Base-by-base conservation (phyloP, 1,140 invertebrate genomes). In the Antheraea mylitta region DNA sequence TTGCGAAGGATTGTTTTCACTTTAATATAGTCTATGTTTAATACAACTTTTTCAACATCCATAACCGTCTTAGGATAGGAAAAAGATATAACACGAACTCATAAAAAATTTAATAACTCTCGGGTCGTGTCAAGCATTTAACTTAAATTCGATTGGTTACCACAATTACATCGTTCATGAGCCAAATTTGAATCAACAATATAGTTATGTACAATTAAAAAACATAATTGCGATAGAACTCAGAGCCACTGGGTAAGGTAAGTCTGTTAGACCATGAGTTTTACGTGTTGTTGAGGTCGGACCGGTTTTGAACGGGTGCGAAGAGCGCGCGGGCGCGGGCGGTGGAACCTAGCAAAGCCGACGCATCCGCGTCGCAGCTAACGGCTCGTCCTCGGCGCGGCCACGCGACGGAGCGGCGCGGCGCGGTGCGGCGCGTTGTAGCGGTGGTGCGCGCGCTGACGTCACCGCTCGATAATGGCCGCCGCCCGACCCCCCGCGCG, bases 401-500 rank as follows among this genome's bases (percentile, higher is more conserved):
- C 83, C 80, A 74, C 83, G 22, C 22, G 22, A 30, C 22, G 22
- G 22, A 30, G 22, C 22, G 22, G 22, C 22, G 22, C 22, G 22
- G 22, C 22, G 22, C 22, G 22, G 22, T 4, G 22, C 22, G 22
- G 22, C 22, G 83, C 83, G 80, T 84, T 81, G 84, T 77, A 22
- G 74, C 70, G 71, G 74, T 68, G 82, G 77, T 89, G 87, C 87
- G 89, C 88, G 88, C 89, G 89, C 89, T 90, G 87, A 90, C 89
- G 89, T 90, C 89, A 91, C 86, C 89, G 89, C 82, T 91, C 89
- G 87, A 90, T 91, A 91, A 90, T 89, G 87, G 89, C 87, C 78
- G 85, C 84, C 74, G 77, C 80, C 82, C 74, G 78, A 79, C 80
- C 74, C 76, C 75, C 77, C 77, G 82, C 80, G 74, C 83, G n/a